Base-by-base conservation (phyloP, 2,113 vertebrate genomes). In the Mus pahari region DNA sequence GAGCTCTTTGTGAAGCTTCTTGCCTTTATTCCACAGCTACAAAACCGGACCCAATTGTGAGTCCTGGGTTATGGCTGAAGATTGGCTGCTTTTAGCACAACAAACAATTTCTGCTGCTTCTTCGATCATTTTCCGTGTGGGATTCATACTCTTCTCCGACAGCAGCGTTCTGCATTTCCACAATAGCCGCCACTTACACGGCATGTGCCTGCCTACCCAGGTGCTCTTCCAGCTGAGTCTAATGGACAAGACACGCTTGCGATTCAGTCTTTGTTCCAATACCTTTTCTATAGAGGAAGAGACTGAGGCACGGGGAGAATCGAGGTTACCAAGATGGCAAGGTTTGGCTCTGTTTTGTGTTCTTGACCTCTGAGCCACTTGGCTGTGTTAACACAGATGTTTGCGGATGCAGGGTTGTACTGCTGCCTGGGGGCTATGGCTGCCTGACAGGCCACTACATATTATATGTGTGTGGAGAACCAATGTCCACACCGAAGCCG, bases 11-110 rank as follows among this genome's bases (percentile, higher is more conserved):
- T 39, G 48, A 1, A 19, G 6, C 50, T 86, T 14, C 45, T 92
- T 84, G 79, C 33, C 60, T 94, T 70, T 89, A n/a, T 92, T 84
- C 64, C 48, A 79, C 82, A 2, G 31, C 93, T 90, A 66, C 53
- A 83, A 82, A 78, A 68, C 42, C 2, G 50, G 86, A 73, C 53
- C 91, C 20, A 74, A 11, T 1, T 7, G 26, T 71, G 81, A 92
- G 48, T 42, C 68, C 17, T 42, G 22, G 74, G 45, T 13, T 64
- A 31, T 58, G 48, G 77, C 82, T 83, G n/a, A 91, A 95, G 83
- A 64, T 10, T 60, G 22, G 39, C 82, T 77, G 64, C 83, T 92
- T 77, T 93, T 16, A 79, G 78, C 73, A 53, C 9, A 48, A 50
- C 26, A 28, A 53, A 53, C 8, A 13, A 89, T 66, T 70, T 58